These are phyloP conservation scores for Natator depressus DNA, from an alignment of 2,113 vertebrate genomes.

Conservation along the genomic window DNA sequence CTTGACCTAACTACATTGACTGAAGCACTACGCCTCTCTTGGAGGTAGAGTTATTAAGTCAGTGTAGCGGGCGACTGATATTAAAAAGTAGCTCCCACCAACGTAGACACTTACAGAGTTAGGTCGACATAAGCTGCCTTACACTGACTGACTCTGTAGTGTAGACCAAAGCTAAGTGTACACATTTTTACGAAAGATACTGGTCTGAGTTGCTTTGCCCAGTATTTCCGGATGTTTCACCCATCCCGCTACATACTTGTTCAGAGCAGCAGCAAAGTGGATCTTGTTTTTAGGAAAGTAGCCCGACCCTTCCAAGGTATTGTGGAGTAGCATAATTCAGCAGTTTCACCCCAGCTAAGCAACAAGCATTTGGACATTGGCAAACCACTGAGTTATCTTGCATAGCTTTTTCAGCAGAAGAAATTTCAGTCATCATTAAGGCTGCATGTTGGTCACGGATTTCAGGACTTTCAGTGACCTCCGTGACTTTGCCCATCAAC, in stretches of 20 bases:
- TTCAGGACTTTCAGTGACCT: too few species aligned
- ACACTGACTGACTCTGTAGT: background rate
- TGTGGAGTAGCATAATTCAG: background rate
- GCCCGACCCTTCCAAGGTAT: background rate
- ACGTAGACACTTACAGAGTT: background rate
- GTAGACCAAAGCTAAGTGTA: background rate
- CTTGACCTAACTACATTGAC: background rate
- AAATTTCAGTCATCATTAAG: background rate
- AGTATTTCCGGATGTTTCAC: rapidly evolving
- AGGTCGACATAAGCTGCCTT: background rate
- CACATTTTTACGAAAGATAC: background rate
- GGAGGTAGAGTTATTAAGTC: background rate
- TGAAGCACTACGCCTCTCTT: background rate
- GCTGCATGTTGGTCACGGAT: too few species aligned
- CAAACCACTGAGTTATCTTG: background rate
- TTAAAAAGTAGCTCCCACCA: background rate
- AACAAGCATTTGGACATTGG: background rate
- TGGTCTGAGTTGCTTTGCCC: background rate
- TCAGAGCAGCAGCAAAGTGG: background rate
- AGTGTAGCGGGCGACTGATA: background rate
- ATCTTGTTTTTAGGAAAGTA: background rate
- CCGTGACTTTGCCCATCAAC: too few species aligned
- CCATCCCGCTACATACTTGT: background rate
- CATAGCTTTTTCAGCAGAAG: background rate
- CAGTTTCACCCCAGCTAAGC: background rate